Conservation (phyloP, 2,888 invertebrate species). For the Callosobruchus maculatus region DNA sequence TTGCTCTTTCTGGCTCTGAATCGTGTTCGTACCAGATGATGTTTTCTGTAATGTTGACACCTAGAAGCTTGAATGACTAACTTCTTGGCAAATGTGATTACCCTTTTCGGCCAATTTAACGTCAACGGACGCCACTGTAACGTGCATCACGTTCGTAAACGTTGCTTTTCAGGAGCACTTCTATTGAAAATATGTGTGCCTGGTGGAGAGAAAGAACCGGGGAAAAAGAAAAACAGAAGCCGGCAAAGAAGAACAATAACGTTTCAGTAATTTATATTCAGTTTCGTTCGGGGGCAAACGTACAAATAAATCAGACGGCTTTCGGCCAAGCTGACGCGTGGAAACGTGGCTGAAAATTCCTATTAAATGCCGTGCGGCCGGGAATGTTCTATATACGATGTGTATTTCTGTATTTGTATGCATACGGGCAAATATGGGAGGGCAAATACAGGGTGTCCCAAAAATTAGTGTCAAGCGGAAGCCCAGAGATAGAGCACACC, state of each 20-base stretch:
- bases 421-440: neutral
- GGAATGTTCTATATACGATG: neutral
- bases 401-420: neutral
- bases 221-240: neutral
- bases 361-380: neutral
- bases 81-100: no score
- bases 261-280: neutral
- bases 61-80: no score
- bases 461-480: no score
- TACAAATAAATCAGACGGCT: neutral
- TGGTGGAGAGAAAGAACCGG: neutral
- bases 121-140: neutral
- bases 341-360: neutral
- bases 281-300: neutral
- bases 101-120: no score
- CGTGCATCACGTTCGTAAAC: neutral
- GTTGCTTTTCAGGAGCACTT: neutral
- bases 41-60: no score
- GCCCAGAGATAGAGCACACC: no score
- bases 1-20: no score
- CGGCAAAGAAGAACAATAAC: neutral
- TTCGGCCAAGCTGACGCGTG: neutral
- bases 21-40: no score
- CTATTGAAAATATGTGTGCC: neutral
- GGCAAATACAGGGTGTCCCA: no score